These are phyloP conservation scores for Coilia nasus DNA, from an alignment of 2,797 vertebrate species.

Conservation along the genomic window DNA sequence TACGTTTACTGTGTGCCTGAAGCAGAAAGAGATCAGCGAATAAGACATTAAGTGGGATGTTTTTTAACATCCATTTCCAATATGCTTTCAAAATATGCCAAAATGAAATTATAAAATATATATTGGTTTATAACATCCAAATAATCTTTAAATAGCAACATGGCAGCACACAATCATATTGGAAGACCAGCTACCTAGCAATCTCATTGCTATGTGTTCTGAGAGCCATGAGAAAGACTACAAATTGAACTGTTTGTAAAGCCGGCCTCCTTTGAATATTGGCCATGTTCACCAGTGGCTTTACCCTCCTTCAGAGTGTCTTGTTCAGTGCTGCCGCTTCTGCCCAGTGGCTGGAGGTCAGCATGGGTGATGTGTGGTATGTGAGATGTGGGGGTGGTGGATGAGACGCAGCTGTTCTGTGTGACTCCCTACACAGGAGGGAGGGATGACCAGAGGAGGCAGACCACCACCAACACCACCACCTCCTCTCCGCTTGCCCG, in stretches of 20 bases:
- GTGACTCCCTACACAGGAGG: constrained; percentile 54
- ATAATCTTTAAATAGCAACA: constrained; percentile 5
- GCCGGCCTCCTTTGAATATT: neutral
- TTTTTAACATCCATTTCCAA: constrained; percentile 5
- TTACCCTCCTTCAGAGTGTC: neutral
- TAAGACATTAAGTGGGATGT: constrained; percentile 12
- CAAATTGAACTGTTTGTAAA: neutral
- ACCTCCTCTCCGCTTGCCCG: neutral
- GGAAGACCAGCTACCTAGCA: neutral
- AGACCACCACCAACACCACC: neutral
- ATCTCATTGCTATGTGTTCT: neutral
- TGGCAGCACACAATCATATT: constrained; percentile 6
- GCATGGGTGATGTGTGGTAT: neutral
- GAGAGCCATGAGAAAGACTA: neutral
- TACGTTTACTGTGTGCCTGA: neutral
- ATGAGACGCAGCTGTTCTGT: constrained; percentile 71
- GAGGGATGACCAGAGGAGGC: constrained; percentile 41
- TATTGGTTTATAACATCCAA: no score
- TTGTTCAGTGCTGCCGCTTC: neutral
- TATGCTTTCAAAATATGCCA: neutral
- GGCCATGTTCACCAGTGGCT: neutral
- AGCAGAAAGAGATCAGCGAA: neutral
- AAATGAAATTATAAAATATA: neutral
- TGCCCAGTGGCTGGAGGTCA: neutral
- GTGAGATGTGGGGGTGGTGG: constrained; percentile 40